Evolutionary conservation across 2,113 vertebrate genomes (phyloP).

Genomic region (Callocephalon fimbriatum): DNA sequence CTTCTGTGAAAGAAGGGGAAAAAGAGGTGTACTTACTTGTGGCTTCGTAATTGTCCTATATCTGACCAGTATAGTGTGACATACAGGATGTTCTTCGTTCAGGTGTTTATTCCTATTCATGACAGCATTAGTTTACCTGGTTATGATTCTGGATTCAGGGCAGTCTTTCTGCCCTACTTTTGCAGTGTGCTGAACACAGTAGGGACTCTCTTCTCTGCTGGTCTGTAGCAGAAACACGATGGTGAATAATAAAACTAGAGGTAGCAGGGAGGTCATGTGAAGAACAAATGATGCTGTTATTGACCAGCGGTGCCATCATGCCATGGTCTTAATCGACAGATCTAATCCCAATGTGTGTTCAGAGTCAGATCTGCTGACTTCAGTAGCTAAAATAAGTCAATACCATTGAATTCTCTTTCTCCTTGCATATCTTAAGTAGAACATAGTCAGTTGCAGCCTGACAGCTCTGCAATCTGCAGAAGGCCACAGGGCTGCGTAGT

Average conservation of each 20-base stretch:
- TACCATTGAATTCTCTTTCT: constrained; percentile 45
- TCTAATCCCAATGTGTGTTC: neutral
- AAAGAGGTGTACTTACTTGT: neutral
- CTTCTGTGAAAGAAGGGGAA: neutral
- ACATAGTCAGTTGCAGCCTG: neutral
- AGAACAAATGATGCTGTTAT: neutral
- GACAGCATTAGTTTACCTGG: neutral
- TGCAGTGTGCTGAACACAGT: accelerated
- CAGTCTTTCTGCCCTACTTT: neutral
- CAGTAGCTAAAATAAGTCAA: neutral
- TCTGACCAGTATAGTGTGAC: accelerated
- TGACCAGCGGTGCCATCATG: neutral
- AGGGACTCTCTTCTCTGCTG: neutral
- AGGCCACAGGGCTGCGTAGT: neutral
- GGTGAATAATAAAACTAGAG: neutral
- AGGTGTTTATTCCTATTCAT: neutral
- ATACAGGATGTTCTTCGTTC: neutral
- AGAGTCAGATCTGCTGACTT: constrained; percentile 35
- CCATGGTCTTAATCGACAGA: neutral
- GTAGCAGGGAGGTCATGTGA: neutral
- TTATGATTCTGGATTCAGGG: neutral
- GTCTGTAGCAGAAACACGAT: accelerated
- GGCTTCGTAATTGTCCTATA: neutral
- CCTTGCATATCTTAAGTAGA: neutral
- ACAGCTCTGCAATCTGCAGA: neutral